Conservation (phyloP, 35 echinoderm and acorn worm genomes). For the Holothuria glaberrima region DNA sequence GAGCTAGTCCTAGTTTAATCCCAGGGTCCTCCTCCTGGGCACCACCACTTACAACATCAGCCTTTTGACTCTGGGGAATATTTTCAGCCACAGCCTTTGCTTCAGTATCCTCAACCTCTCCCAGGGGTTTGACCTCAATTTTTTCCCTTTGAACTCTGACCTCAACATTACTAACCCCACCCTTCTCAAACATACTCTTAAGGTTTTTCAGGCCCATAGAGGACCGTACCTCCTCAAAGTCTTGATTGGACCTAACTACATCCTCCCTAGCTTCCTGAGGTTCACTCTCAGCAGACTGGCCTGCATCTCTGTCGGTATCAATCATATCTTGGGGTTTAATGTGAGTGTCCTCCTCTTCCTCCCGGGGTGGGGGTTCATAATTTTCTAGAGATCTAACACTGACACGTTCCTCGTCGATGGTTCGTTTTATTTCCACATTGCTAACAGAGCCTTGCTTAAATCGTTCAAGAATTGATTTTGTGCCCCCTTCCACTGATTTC, state of each 20-base stretch:
- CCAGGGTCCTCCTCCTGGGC: slow-evolving; percentile 50
- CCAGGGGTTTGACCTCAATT: slow-evolving; percentile 61
- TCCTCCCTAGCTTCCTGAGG: slow-evolving; percentile 61
- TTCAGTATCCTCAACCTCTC: slow-evolving; percentile 56
- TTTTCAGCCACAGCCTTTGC: slow-evolving; percentile 73
- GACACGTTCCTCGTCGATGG: slow-evolving; percentile 28
- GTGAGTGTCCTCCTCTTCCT: slow-evolving; percentile 46
- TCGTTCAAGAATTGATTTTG: slow-evolving; percentile 69
- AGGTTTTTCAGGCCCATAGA: slow-evolving; percentile 64
- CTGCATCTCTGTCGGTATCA: slow-evolving; percentile 50
- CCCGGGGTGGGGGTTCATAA: slow-evolving; percentile 23
- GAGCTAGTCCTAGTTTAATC: slow-evolving; percentile 65
- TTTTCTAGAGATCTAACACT: slow-evolving; percentile 30
- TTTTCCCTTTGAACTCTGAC: slow-evolving; percentile 43
- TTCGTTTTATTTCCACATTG: slow-evolving; percentile 39
- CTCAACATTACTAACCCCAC: slow-evolving; percentile 78
- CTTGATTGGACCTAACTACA: slow-evolving; percentile 47
- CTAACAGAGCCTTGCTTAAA: slow-evolving; percentile 69
- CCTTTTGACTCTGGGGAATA: slow-evolving; percentile 62
- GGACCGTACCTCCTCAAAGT: slow-evolving; percentile 55
- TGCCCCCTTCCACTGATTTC: slow-evolving; percentile 59
- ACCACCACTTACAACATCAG: slow-evolving; percentile 68
- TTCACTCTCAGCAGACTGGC: slow-evolving; percentile 28
- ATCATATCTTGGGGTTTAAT: slow-evolving; percentile 57
- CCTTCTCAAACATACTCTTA: slow-evolving; percentile 92